Base-by-base conservation (phyloP, 1,140 invertebrate species). In the Episyrphus balteatus region DNA sequence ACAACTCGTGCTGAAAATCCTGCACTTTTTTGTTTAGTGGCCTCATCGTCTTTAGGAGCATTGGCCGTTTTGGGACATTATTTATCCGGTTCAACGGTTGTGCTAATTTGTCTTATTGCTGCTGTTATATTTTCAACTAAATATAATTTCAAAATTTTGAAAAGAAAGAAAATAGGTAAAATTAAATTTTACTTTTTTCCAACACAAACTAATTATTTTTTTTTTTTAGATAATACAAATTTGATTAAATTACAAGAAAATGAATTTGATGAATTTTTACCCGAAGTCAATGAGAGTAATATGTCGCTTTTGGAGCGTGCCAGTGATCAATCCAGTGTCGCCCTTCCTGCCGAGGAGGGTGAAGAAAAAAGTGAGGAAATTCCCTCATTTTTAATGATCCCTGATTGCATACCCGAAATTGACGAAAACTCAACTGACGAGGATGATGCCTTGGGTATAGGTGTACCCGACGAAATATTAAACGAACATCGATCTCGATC, bases 401-500 rank as follows among this genome's bases (percentile, higher is more conserved):
- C 58, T 15, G 64, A 67, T 46, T 51, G 52, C 2, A 63, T 67
- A 55, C 64, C 64, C 13, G 64, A 67, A 49, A 63, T 67, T 13
- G 60, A 67, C 54, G 64, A 67, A 45, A 54, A 63, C 41, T 67
- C 63, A 9, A 59, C 62, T 13, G 64, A 66, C 34, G 61, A 62
- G 42, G 63, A 66, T 6, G 50, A 54, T 17, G 43, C 15, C 36
- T 6, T 37, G 5, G 36, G 36, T 37, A 13, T 37, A 13, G 15
- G 15, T 3, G 15, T 15, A 13, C 13, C 13, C 13, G 15, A 37
- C 11, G 13, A 15, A 5, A 37, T 37, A 9, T 39, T 14, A 12
- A 41, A n/a, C 32, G 6, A 36, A 46, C 14, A 19, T 21, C 1
- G 18, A 51, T 14, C 38, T 49, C 17, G 18, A 30, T 44, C 21